Percentiles rank a stretch among this genome's conserved stretches.
Evolutionary conservation across 2,888 invertebrate species (phyloP).

Genomic region (Apotomis betuletana): DNA sequence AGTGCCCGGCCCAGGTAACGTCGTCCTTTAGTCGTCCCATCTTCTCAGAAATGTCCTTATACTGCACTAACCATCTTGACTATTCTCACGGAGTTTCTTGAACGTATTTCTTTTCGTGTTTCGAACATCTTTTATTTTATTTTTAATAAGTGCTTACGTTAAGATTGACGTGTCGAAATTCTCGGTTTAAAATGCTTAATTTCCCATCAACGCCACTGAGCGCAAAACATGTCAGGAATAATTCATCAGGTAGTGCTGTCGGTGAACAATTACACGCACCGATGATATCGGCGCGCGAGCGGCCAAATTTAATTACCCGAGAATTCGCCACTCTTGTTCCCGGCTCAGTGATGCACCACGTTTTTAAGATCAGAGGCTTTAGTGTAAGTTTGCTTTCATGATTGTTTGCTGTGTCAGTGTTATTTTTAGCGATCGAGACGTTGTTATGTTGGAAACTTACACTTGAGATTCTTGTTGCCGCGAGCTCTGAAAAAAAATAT

Average conservation of each 20-base stretch:
- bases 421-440: no score
- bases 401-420: no score
- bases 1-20: slow-evolving; percentile 76
- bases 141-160: neutral
- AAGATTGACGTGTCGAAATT: slow-evolving; percentile 45
- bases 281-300: slow-evolving; percentile 66
- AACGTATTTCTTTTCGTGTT: slow-evolving; percentile 25
- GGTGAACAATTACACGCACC: slow-evolving; percentile 63
- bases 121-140: slow-evolving; percentile 6
- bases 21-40: slow-evolving; percentile 69
- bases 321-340: slow-evolving; percentile 65
- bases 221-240: slow-evolving; percentile 56
- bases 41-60: slow-evolving; percentile 79
- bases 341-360: slow-evolving; percentile 46
- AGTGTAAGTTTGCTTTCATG: no score
- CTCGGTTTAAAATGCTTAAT: slow-evolving; percentile 51
- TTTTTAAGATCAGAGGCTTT: slow-evolving; percentile 42
- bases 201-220: slow-evolving; percentile 52
- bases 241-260: slow-evolving; percentile 53
- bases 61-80: slow-evolving; percentile 34
- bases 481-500: slow-evolving; percentile 10
- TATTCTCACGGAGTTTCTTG: slow-evolving; percentile 37
- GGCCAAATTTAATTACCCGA: slow-evolving; percentile 74
- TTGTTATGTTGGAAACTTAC: no score
- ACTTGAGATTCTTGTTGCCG: slow-evolving; percentile 6